phyloP scores from a whole-genome alignment of 1,140 invertebrate species.

The Drosophila kurseongensis region DNA sequence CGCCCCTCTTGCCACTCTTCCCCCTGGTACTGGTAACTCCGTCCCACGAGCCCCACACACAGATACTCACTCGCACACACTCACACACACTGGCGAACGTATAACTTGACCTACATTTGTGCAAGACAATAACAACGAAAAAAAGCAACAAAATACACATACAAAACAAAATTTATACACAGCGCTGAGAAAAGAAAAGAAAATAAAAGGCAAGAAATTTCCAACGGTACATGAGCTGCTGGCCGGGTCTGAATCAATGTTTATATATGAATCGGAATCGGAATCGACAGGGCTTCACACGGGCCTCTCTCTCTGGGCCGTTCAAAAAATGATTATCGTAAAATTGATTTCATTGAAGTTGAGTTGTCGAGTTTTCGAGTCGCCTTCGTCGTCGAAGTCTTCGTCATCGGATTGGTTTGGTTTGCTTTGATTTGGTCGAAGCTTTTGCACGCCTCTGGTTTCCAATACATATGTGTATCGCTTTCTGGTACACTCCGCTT shows the following conservation, averaged over 20 bases:
- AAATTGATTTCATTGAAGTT: constrained; percentile 83
- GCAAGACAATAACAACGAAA: constrained; percentile 79
- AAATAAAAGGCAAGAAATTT: constrained; percentile 75
- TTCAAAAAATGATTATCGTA: constrained; percentile 80
- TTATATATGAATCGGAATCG: constrained; percentile 53
- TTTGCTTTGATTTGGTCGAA: constrained; percentile 7
- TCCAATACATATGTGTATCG: constrained; percentile 7
- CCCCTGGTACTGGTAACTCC: constrained; percentile 41
- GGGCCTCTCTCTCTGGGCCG: constrained; percentile 41
- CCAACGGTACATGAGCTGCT: constrained; percentile 71
- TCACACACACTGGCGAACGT: constrained; percentile 37
- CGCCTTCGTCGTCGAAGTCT: constrained; percentile 24
- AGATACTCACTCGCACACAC: constrained; percentile 44
- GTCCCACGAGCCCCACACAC: constrained; percentile 59
- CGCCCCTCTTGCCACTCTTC: constrained; percentile 7
- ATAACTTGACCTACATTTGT: constrained; percentile 81
- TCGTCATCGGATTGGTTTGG: constrained; percentile 27
- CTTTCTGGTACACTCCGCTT: constrained; percentile 67
- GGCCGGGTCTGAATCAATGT: constrained; percentile 66
- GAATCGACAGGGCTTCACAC: constrained; percentile 70
- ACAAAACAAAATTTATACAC: constrained; percentile 55
- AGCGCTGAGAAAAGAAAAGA: constrained; percentile 66
- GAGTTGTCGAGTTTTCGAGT: constrained; percentile 1
- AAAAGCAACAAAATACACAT: constrained; percentile 52
- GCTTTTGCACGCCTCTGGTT: constrained; percentile 56